Evolutionary conservation across 1,140 invertebrate species (phyloP), one percentile per base, ranked within the genome.

Genomic region (Trichonephila clavipes): DNA sequence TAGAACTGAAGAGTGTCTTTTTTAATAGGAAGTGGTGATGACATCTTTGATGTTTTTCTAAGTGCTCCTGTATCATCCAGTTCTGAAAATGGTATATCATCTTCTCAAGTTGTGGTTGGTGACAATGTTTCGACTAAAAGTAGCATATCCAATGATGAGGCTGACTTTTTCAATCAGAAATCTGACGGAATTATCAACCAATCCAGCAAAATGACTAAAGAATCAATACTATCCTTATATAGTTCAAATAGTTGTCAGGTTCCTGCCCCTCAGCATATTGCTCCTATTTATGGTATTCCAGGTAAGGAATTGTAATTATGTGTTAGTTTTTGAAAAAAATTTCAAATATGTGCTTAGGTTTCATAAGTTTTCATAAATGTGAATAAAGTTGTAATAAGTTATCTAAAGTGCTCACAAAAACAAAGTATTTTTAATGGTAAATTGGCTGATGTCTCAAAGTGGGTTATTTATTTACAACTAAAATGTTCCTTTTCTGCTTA

Each of bases 191-290:
- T 89, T 19, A 97, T 97, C 95, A 97, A 97, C 94, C 97, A 97
- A 92, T 98, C 98, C 66, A 95, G 95, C 94, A 94, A 95, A 96
- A 96, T 99, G 96, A 98, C 98, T 44, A 99, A 98, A 96, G 98
- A 99, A 95, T 99, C 98, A 95, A 99, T 99, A 96, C 96, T 99
- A 95, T 98, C 98, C 8, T 95, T 99, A 59, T 99, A 99, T 96
- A 97, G 97, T 24, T 69, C 91, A 64, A 91, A 88, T 62, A 58
- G 72, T 21, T 59, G 61, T 91, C 94, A 94, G 69, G 61, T 64
- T 19, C 94, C 93, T 34, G 61, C 62, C 19, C 82, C 83, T 10
- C 88, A 90, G 21, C 88, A 90, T 90, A 62, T 90, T 85, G 51
- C 88, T 72, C 83, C 94, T n/a, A 59, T 87, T n/a, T 94, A 92